Percentiles rank a stretch among this genome's conserved stretches.
Conservation (phyloP, 2,888 invertebrate genomes). For the Agrotis segetum region DNA sequence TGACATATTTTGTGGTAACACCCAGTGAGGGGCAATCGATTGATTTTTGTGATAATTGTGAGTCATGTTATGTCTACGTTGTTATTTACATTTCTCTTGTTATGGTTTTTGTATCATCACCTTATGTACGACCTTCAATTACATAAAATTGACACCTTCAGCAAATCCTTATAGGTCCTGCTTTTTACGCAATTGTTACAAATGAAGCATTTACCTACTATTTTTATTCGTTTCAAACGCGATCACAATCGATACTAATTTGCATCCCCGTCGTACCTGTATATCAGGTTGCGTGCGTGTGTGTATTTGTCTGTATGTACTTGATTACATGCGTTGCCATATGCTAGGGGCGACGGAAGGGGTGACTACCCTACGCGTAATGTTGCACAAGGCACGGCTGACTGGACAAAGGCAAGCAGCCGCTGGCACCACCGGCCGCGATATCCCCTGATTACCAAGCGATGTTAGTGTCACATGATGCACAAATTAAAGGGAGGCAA, state of each 20-base stretch:
- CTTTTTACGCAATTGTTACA: conserved; percentile 22
- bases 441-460: conserved; percentile 50
- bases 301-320: conserved; percentile 33
- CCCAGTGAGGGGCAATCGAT: conserved; percentile 18
- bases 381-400: conserved; percentile 48
- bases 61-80: conserved; percentile 27
- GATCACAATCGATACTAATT: conserved; percentile 49
- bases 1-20: conserved; percentile 45
- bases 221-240: conserved; percentile 32
- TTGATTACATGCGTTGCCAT: conserved; percentile 45
- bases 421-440: conserved; percentile 45
- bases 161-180: background rate
- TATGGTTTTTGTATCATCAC: conserved; percentile 12
- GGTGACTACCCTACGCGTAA: conserved; percentile 47
- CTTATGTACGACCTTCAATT: conserved; percentile 14
- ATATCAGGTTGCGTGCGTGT: conserved; percentile 39
- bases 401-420: conserved; percentile 56
- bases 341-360: conserved; percentile 34
- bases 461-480: conserved; percentile 32
- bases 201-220: background rate
- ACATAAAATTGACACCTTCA: background rate
- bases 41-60: conserved; percentile 24
- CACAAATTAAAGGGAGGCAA: conserved; percentile 44
- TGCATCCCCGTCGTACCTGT: conserved; percentile 48
- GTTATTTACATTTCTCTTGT: conserved; percentile 8